Base-by-base conservation (phyloP, 2,888 invertebrate species). In the Drosophila ustulata region DNA sequence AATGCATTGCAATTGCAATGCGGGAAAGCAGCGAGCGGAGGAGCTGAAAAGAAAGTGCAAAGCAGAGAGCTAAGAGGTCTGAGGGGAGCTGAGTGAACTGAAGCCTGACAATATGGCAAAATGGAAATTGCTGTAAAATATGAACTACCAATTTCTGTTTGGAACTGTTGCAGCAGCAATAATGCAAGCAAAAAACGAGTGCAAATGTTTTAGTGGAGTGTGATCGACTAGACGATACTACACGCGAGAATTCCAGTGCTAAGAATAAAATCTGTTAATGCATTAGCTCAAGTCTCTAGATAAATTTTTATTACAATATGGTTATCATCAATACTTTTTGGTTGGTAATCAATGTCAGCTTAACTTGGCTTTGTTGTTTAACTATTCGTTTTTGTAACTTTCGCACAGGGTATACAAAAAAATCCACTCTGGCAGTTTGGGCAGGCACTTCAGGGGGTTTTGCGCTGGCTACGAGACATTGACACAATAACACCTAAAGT, bases 51-150 rank as follows among this genome's bases (percentile, higher is more conserved):
- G 50, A 64, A 68, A 75, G 43, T 58, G 51, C 13, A 63, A 32
- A 37, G 47, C 37, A 37, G 6, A 32, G 5, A 41, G 45, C 11
- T 13, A 11, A 11, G 51, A 49, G 43, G 4, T 5, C 23, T 18
- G 23, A 26, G 46, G 45, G 25, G 13, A 26, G 39, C 45, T 18
- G 52, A 57, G 69, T 45, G 68, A n/a, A 43, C 47, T 58, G 70
- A 39, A 63, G 66, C 56, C 65, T 63, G 79, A 75, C 88, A 87
- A 87, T 84, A 88, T 83, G 87, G 87, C 78, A 84, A 83, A 88
- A 88, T 83, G 89, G 84, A 83, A 88, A 88, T 83, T 83, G 82
- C 82, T 83, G 81, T 87, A 87, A 83, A 83, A 83, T 89, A 83
- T 83, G 89, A 83, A 83, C 82, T 83, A 87, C 84, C 82, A 88